phyloP scores from a whole-genome alignment of 2,113 vertebrate genomes.

The Anseranas semipalmata region DNA sequence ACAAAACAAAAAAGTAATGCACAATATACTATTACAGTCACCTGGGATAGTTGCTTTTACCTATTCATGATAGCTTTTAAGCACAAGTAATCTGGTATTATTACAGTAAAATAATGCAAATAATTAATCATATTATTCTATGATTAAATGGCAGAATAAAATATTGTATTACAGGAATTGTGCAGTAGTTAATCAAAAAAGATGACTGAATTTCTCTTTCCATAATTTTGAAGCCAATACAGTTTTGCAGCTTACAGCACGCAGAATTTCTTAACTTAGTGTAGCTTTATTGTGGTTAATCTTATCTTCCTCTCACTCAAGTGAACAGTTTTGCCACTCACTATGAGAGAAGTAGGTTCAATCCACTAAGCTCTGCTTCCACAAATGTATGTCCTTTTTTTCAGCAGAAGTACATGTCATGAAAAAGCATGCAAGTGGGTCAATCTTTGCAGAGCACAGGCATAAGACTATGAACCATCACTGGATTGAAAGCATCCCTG shows the following conservation, averaged over 20 bases:
- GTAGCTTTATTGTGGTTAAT: slow-evolving; percentile 16
- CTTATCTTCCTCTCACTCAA: slow-evolving; percentile 27
- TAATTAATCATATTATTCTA: too few species aligned
- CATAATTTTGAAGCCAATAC: neutral
- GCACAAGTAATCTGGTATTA: neutral
- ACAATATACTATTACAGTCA: neutral
- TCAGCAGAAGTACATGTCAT: neutral
- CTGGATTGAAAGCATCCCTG: neutral
- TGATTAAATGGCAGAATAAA: neutral
- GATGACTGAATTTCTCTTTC: neutral
- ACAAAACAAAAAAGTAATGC: neutral
- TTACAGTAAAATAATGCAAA: neutral
- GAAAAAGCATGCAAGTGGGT: neutral
- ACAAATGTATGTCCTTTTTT: neutral
- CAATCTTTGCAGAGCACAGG: neutral
- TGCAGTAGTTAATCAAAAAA: neutral
- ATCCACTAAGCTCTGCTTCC: neutral
- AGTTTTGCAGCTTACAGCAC: neutral
- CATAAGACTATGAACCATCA: neutral
- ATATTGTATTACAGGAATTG: neutral
- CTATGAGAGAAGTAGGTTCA: neutral
- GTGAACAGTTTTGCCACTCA: slow-evolving; percentile 24
- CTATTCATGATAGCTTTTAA: neutral
- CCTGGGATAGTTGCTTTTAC: fast-evolving
- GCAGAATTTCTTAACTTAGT: neutral